phyloP scores from a whole-genome alignment of 2,113 vertebrate genomes.

The Falcunculus frontatus region DNA sequence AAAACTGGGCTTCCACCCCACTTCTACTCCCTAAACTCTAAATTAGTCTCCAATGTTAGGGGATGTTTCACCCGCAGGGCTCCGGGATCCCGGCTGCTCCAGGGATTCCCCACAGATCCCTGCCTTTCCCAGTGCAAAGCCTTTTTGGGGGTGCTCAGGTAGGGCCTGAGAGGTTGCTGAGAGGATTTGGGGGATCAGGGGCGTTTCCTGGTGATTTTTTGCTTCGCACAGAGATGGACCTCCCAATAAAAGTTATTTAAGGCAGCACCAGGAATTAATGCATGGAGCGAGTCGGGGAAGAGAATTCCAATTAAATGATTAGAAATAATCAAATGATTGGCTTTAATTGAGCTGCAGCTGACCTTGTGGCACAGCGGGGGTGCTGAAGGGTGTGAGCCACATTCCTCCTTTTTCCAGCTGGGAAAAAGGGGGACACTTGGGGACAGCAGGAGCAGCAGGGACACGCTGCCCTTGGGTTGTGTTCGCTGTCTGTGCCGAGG shows the following conservation, averaged over 20 bases:
- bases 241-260: not conserved
- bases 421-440: not conserved
- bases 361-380: accelerated
- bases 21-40: too few relatives aligned
- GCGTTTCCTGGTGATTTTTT: not conserved
- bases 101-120: accelerated
- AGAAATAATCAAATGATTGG: not conserved
- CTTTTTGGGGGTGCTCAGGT: too few relatives aligned
- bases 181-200: not conserved
- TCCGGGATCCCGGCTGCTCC: not conserved
- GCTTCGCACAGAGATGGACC: not conserved
- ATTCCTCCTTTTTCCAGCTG: too few relatives aligned
- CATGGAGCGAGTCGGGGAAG: not conserved
- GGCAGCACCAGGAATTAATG: not conserved
- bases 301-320: accelerated
- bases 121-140: not conserved
- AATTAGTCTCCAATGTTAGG: too few relatives aligned
- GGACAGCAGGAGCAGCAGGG: accelerated
- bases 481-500: not conserved
- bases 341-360: not conserved
- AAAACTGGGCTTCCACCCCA: too few relatives aligned
- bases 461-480: accelerated
- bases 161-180: not conserved
- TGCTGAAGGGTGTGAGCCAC: accelerated
- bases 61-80: not conserved